phyloP scores from a whole-genome alignment of 2,888 invertebrate genomes.

The Cataglyphis livida region DNA sequence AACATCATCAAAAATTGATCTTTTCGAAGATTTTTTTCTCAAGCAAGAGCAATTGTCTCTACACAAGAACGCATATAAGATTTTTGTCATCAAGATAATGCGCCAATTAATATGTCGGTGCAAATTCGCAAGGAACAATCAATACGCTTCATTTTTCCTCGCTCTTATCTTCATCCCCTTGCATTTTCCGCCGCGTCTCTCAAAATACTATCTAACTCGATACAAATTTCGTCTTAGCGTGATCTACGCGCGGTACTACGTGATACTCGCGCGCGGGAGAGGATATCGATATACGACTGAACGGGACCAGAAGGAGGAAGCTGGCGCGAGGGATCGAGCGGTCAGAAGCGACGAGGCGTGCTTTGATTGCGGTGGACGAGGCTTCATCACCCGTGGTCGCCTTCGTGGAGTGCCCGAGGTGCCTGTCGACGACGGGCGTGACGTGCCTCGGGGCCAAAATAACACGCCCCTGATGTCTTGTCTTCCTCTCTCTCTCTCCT shows the following conservation, averaged over 20 bases:
- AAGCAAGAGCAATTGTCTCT: too few species aligned
- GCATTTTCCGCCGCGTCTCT: not conserved
- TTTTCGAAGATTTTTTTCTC: too few species aligned
- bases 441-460: slow-evolving; percentile 79
- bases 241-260: slow-evolving; percentile 44
- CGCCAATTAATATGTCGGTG: too few species aligned
- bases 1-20: too few species aligned
- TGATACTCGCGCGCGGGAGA: slow-evolving; percentile 12
- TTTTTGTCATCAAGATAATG: too few species aligned
- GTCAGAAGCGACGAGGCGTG: slow-evolving; percentile 78
- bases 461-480: slow-evolving; percentile 72
- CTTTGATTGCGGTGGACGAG: slow-evolving; percentile 78
- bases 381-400: slow-evolving; percentile 81
- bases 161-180: not conserved
- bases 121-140: too few species aligned
- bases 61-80: too few species aligned
- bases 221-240: slow-evolving; percentile 14
- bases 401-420: slow-evolving; percentile 71
- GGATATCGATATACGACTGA: slow-evolving; percentile 43
- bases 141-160: not conserved
- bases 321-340: slow-evolving; percentile 63
- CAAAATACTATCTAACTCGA: not conserved
- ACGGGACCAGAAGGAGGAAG: slow-evolving; percentile 61
- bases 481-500: not conserved
- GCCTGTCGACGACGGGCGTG: slow-evolving; percentile 79